A percentile compares a stretch with the other conserved stretches of the same genome.
phyloP scores from a whole-genome alignment of 2,113 vertebrate genomes.

The Promerops cafer region DNA sequence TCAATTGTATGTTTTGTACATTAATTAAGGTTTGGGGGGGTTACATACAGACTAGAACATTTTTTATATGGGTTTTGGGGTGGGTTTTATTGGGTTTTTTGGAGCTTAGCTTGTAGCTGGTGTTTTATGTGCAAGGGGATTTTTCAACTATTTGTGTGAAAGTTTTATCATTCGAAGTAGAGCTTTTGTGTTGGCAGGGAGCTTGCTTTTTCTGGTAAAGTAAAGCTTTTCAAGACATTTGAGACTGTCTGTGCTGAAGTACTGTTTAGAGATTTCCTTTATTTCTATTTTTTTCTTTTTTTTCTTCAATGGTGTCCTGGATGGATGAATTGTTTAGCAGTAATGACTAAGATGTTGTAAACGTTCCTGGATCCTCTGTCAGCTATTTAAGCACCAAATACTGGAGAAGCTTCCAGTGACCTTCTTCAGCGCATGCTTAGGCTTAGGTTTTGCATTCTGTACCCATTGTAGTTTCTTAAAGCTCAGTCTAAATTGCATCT shows the following conservation, averaged over 20 bases:
- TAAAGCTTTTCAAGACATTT: neutral
- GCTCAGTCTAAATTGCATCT: neutral
- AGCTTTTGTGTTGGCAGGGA: neutral
- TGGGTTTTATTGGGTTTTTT: neutral
- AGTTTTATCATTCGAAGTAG: neutral
- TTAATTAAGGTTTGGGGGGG: neutral
- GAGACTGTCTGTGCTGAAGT: neutral
- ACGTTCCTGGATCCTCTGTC: neutral
- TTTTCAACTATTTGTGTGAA: neutral
- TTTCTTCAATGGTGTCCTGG: neutral
- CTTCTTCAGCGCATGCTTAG: neutral
- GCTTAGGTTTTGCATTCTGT: neutral
- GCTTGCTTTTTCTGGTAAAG: neutral
- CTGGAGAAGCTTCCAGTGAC: neutral
- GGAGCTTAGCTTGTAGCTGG: neutral
- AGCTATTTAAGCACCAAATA: neutral
- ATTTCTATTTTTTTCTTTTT: fast-evolving
- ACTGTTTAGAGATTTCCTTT: neutral
- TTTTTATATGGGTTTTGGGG: neutral
- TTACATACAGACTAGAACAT: neutral
- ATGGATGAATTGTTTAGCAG: neutral
- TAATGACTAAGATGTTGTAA: neutral
- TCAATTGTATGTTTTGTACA: neutral
- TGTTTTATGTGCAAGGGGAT: neutral
- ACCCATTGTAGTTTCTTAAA: neutral